Percentiles rank a stretch among this genome's conserved stretches.
Evolutionary conservation across 2,888 invertebrate species (phyloP).

Genomic region (Xestoiulus laeticollis): DNA sequence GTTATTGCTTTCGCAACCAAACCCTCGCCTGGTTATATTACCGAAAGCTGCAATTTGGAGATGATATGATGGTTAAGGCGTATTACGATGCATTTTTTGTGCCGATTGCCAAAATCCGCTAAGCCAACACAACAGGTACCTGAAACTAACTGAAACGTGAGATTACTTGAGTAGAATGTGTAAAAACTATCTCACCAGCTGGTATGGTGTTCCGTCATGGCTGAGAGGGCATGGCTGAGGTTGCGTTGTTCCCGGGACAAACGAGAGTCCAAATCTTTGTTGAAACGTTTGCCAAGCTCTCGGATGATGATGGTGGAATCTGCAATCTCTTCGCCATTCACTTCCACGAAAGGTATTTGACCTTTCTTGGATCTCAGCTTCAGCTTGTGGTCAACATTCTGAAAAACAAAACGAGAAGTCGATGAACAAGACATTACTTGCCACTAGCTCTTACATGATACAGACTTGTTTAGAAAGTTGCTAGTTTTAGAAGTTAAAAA

Average conservation of each 20-base stretch:
- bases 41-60: not conserved
- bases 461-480: too few relatives aligned
- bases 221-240: slow-evolving; percentile 89
- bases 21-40: not conserved
- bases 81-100: not conserved
- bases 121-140: not conserved
- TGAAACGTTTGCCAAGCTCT: slow-evolving; percentile 82
- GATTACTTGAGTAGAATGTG: not conserved
- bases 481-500: too few relatives aligned
- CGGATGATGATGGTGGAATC: slow-evolving; percentile 92
- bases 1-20: not conserved
- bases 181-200: slow-evolving; percentile 72
- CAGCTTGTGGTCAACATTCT: slow-evolving; percentile 95
- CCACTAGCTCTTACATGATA: too few relatives aligned
- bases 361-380: slow-evolving; percentile 94
- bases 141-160: not conserved
- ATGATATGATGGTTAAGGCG: not conserved
- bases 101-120: not conserved
- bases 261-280: slow-evolving; percentile 82
- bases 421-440: not conserved
- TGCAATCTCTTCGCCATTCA: slow-evolving; percentile 93
- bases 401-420: slow-evolving; percentile 59
- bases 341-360: slow-evolving; percentile 91
- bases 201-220: slow-evolving; percentile 94
- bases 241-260: slow-evolving; percentile 86